Conservation (phyloP, 2,113 vertebrate species). For the Oplegnathus fasciatus region DNA sequence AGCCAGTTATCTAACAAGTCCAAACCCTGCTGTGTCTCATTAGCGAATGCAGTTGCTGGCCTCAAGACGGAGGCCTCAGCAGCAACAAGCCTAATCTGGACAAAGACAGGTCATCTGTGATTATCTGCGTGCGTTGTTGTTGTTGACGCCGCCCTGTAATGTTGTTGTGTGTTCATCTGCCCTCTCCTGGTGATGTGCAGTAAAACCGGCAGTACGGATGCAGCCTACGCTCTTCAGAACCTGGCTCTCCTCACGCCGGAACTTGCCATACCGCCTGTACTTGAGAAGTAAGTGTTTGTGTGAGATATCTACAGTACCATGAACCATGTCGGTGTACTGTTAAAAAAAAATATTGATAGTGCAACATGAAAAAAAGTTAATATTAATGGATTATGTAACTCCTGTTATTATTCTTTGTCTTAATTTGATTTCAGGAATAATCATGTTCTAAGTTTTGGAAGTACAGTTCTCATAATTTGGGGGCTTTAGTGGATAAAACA, state of each 20-base stretch:
- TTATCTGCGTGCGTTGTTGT: slow-evolving; percentile 34
- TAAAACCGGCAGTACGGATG: slow-evolving; percentile 97
- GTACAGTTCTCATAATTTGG: not conserved
- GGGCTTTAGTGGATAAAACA: not conserved
- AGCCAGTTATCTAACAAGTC: slow-evolving; percentile 32
- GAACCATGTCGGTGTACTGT: not conserved
- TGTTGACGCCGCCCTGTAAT: slow-evolving; percentile 10
- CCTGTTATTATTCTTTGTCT: not conserved
- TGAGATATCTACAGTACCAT: not conserved
- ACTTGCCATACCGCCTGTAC: slow-evolving; percentile 94
- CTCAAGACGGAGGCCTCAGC: not conserved
- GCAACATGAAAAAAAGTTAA: not conserved
- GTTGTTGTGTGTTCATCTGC: slow-evolving; percentile 29
- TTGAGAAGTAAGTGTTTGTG: slow-evolving; percentile 90
- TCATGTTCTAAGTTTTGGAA: not conserved
- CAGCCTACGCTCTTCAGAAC: slow-evolving; percentile 96
- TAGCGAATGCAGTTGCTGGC: not conserved
- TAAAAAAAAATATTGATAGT: not conserved
- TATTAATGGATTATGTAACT: not conserved
- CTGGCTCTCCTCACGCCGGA: slow-evolving; percentile 96
- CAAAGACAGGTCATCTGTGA: slow-evolving; percentile 59
- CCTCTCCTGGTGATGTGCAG: slow-evolving; percentile 73
- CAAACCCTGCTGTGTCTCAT: slow-evolving; percentile 5
- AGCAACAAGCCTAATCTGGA: slow-evolving; percentile 50
- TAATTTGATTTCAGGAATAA: not conserved